Evolutionary conservation across 2,113 vertebrate species (phyloP).

Genomic region (Apodemus sylvaticus): DNA sequence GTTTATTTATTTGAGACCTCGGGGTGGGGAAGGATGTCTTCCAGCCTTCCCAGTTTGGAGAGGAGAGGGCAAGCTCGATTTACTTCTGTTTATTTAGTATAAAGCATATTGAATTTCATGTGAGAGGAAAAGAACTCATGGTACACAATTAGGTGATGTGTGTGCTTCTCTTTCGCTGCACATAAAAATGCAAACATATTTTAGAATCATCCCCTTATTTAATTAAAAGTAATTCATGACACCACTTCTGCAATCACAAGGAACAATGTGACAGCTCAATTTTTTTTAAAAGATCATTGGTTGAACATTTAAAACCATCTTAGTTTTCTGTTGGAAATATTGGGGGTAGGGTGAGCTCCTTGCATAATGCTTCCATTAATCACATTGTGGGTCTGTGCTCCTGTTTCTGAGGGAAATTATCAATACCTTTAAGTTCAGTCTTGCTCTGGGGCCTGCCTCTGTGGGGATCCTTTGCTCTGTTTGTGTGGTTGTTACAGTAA

Average conservation of each 20-base stretch:
- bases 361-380: slow-evolving; percentile 37
- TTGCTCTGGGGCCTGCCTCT: slow-evolving; percentile 16
- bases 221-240: slow-evolving; percentile 34
- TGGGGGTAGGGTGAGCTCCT: not conserved
- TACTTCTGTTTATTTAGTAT: slow-evolving; percentile 59
- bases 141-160: not conserved
- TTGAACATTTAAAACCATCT: not conserved
- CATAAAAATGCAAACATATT: slow-evolving; percentile 33
- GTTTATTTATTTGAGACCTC: slow-evolving; percentile 26
- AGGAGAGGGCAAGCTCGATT: slow-evolving; percentile 51
- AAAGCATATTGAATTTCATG: slow-evolving; percentile 22
- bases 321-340: not conserved
- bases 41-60: slow-evolving; percentile 60
- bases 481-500: slow-evolving; percentile 71
- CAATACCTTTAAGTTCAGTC: slow-evolving; percentile 58
- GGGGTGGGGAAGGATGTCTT: slow-evolving; percentile 63
- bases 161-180: not conserved
- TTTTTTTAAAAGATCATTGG: not conserved
- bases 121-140: slow-evolving; percentile 16
- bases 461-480: slow-evolving; percentile 29
- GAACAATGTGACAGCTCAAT: not conserved
- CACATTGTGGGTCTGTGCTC: slow-evolving; percentile 1
- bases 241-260: not conserved
- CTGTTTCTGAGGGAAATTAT: slow-evolving; percentile 54
- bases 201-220: slow-evolving; percentile 10